Evolutionary conservation across 1,140 invertebrate genomes (phyloP).

Genomic region (Drosophila nebulosa): DNA sequence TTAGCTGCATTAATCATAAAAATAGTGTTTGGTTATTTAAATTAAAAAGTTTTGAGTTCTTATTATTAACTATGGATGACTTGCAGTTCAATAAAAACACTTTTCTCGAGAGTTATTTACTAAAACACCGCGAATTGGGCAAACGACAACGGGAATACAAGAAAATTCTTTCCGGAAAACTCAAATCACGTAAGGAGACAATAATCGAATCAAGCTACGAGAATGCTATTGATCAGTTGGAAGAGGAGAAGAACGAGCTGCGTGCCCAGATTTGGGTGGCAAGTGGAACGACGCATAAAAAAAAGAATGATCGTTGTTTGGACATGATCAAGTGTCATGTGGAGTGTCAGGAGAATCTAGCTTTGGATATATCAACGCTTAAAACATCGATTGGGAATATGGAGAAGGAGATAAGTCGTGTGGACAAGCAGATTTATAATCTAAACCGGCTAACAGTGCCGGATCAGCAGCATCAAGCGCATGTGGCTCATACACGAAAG

Average conservation of each 20-base stretch:
- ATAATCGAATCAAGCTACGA: slow-evolving; percentile 71
- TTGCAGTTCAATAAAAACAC: slow-evolving; percentile 46
- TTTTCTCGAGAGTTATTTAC: slow-evolving; percentile 59
- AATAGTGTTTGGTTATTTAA: not conserved
- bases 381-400: slow-evolving; percentile 63
- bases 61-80: slow-evolving; percentile 42
- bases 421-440: slow-evolving; percentile 61
- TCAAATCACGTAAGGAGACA: slow-evolving; percentile 65
- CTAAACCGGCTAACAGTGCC: slow-evolving; percentile 59
- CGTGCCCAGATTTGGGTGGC: slow-evolving; percentile 77
- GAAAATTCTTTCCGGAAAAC: slow-evolving; percentile 62
- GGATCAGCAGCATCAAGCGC: slow-evolving; percentile 56
- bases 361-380: slow-evolving; percentile 48
- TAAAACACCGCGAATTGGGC: slow-evolving; percentile 68
- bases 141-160: slow-evolving; percentile 76
- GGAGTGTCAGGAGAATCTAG: slow-evolving; percentile 62
- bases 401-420: slow-evolving; percentile 60
- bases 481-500: slow-evolving; percentile 47
- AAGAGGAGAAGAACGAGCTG: slow-evolving; percentile 67
- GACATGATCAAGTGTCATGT: slow-evolving; percentile 62
- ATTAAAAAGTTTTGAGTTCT: not conserved
- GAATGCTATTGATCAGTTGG: slow-evolving; percentile 67
- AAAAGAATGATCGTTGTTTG: slow-evolving; percentile 37
- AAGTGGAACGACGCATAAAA: slow-evolving; percentile 50
- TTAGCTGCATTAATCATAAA: not conserved